phyloP scores from a whole-genome alignment of 2,797 vertebrate species.

The Rhabdophis nuchalis region DNA sequence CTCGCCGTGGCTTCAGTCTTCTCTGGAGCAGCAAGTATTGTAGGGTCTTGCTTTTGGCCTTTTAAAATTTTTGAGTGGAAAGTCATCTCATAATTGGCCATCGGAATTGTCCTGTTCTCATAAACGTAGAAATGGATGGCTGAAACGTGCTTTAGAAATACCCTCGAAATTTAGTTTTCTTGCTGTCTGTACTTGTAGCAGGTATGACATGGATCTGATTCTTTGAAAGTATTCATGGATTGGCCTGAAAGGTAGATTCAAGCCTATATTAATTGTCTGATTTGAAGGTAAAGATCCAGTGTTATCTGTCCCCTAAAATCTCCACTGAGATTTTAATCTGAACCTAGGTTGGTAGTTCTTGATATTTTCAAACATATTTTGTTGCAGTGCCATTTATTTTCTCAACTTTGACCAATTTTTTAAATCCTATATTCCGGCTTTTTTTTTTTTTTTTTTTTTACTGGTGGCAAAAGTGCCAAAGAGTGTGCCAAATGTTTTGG shows the following conservation, averaged over 20 bases:
- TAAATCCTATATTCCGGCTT: slow-evolving; percentile 41
- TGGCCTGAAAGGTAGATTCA: not conserved
- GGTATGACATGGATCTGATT: slow-evolving; percentile 26
- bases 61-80: not conserved
- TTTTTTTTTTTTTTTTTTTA: slow-evolving; percentile 51
- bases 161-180: slow-evolving; percentile 19
- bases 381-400: slow-evolving; percentile 34
- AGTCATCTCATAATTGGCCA: not conserved
- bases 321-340: slow-evolving; percentile 1
- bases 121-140: not conserved
- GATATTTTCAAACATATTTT: not conserved
- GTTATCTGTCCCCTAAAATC: slow-evolving; percentile 5
- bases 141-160: not conserved
- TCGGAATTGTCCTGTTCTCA: not conserved
- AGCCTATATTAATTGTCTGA: not conserved
- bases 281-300: not conserved
- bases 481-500: slow-evolving; percentile 33
- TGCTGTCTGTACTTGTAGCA: slow-evolving; percentile 28
- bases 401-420: slow-evolving; percentile 39
- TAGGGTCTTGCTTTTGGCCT: not conserved
- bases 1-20: not conserved
- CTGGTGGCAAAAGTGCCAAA: slow-evolving; percentile 44
- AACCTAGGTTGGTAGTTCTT: not conserved
- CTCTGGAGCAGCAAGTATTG: not conserved
- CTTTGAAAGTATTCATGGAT: not conserved